Conservation (phyloP, 2,797 vertebrate genomes). For the Spinibarbus caldwelli region DNA sequence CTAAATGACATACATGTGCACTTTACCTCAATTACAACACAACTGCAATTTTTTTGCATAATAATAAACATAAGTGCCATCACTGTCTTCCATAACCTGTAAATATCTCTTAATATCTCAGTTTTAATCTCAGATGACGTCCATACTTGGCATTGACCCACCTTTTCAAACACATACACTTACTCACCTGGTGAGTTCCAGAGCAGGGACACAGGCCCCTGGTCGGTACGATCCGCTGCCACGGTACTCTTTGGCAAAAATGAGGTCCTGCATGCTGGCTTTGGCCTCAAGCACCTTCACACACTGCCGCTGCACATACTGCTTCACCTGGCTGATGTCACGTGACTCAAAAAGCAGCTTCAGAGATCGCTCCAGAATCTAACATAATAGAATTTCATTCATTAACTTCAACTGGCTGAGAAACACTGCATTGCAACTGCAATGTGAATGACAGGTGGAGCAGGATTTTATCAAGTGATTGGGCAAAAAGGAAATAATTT, state of each 20-base stretch:
- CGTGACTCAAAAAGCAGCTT: constrained; percentile 97
- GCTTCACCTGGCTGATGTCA: constrained; percentile 96
- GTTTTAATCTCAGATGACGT: not conserved
- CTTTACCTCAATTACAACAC: too few relatives aligned
- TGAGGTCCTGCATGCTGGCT: constrained; percentile 96
- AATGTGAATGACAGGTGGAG: constrained; percentile 9
- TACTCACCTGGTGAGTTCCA: constrained; percentile 92
- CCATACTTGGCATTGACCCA: not conserved
- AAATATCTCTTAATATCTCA: not conserved
- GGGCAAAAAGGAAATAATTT: not conserved
- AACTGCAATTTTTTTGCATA: too few relatives aligned
- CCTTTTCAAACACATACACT: not conserved
- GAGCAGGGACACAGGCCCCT: constrained; percentile 92
- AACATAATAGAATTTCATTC: not conserved
- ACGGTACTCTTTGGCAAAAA: constrained; percentile 96
- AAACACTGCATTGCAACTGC: not conserved
- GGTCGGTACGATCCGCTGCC: constrained; percentile 89
- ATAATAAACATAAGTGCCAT: not conserved
- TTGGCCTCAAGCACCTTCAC: constrained; percentile 91
- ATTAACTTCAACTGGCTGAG: not conserved
- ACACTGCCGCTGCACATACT: constrained; percentile 93
- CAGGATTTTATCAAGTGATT: not conserved
- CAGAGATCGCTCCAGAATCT: constrained; percentile 96
- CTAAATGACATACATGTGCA: too few relatives aligned
- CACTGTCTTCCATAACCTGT: not conserved